Base-by-base conservation (phyloP, 2,888 invertebrate species). In the Charanyca ferruginea region DNA sequence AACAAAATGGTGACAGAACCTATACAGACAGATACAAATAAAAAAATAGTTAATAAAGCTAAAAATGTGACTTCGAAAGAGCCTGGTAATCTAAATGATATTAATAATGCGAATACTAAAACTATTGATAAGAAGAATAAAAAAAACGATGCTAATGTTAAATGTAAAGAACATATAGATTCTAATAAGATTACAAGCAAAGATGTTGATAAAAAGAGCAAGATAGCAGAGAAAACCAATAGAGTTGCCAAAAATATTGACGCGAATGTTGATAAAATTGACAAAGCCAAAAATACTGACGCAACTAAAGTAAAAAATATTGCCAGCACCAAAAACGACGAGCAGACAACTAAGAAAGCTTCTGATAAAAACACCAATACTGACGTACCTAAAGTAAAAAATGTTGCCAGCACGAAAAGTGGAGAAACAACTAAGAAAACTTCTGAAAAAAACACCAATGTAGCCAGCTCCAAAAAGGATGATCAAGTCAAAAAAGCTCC, bases 81-180 rank as follows among this genome's bases (percentile, higher is more conserved):
- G 2, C 16, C 18, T 55, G 54, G 41, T 25, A 51, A n/a, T 13
- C 5, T 16, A 4, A 3, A 11, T 9, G 16, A 38, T 16, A 16
- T 38, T 5, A 54, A 35, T 25, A 47, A 22, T 8, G 13, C 1
- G 32, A 44, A 55, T 7, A 8, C n/a, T 44, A 67, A 53, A 25
- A 60, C n/a, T 22, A 59, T 16, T 23, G 38, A 49, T 0, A 42
- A 51, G n/a, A 66, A 60, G 5, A 41, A 45, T 42, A 0, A 28
- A 1, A 78, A 57, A 53, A 55, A 23, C 6, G 8, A 48, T n/a
- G 25, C 48, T n/a, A 67, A 23, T 20, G 28, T 11, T 0, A 63
- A 67, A 32, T 77, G 45, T 22, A 74, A 54, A 18, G 59, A 72
- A 49, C 69, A 58, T 23, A n/a, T 53, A 9, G 69, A 52, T 41